Evolutionary conservation across 2,888 invertebrate species (phyloP).

Genomic region (Miltochrista miniata): DNA sequence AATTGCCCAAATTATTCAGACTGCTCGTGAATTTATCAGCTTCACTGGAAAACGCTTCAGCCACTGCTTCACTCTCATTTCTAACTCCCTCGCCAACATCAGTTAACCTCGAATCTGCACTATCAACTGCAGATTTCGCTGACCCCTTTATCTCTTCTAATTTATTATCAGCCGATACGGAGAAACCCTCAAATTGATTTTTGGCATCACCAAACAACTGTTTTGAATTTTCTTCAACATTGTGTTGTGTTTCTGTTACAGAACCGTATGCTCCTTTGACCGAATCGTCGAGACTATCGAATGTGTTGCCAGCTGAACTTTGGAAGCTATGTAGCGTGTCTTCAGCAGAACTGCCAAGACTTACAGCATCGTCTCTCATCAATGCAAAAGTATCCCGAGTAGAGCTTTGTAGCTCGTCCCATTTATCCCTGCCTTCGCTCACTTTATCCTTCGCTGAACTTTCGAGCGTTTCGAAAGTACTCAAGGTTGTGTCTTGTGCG

Average conservation of each 20-base stretch:
- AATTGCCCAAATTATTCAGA: constrained; percentile 75
- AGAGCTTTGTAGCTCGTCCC: constrained; percentile 74
- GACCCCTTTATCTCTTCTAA: constrained; percentile 67
- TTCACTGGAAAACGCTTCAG: constrained; percentile 58
- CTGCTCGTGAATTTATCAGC: constrained; percentile 72
- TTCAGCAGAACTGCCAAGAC: constrained; percentile 69
- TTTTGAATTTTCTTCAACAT: constrained; percentile 55
- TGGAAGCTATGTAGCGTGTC: constrained; percentile 77
- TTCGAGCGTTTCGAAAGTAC: constrained; percentile 77
- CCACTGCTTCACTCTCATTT: constrained; percentile 48
- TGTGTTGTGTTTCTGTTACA: constrained; percentile 47
- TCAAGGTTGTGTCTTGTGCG: constrained; percentile 73
- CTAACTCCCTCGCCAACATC: constrained; percentile 48
- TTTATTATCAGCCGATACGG: constrained; percentile 74
- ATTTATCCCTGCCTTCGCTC: constrained; percentile 64
- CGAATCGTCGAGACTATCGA: constrained; percentile 76
- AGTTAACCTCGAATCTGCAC: constrained; percentile 55
- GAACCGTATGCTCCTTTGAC: constrained; percentile 59
- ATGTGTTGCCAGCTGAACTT: constrained; percentile 77
- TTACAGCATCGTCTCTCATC: constrained; percentile 67
- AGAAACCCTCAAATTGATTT: constrained; percentile 73
- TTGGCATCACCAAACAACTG: constrained; percentile 66
- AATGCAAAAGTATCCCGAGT: constrained; percentile 74
- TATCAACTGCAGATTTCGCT: constrained; percentile 53
- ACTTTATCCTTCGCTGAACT: constrained; percentile 75